Percentiles rank a stretch among this genome's conserved stretches.
phyloP scores from a whole-genome alignment of 2,888 invertebrate genomes.

The Campoplex capitator region DNA sequence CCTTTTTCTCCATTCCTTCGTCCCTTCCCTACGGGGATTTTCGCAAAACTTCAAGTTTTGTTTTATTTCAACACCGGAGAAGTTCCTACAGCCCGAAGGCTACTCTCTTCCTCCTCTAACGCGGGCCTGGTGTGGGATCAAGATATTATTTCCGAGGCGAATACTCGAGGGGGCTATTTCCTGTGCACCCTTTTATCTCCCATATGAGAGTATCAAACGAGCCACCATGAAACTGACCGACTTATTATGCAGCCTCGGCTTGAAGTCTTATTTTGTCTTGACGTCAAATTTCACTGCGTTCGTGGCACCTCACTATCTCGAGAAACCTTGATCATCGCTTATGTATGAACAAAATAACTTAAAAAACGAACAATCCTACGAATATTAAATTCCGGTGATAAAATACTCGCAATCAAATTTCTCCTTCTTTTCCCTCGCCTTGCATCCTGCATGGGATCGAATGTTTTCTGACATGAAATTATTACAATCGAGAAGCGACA shows the following conservation, averaged over 20 bases:
- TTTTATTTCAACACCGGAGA: constrained; percentile 61
- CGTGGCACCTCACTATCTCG: background rate
- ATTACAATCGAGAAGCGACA: too few species aligned
- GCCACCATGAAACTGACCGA: constrained; percentile 32
- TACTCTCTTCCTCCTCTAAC: constrained; percentile 7
- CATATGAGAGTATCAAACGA: constrained; percentile 16
- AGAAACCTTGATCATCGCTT: background rate
- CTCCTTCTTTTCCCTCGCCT: background rate
- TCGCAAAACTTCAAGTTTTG: constrained; percentile 44
- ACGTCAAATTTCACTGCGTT: background rate
- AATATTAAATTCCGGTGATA: background rate
- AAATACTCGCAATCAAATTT: background rate
- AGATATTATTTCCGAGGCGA: constrained; percentile 65
- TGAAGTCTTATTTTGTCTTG: constrained; percentile 21
- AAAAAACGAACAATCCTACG: background rate
- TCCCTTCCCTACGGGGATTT: constrained; percentile 25
- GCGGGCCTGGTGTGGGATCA: constrained; percentile 50
- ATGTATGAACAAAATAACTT: background rate
- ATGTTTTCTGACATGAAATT: background rate
- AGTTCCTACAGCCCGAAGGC: constrained; percentile 43
- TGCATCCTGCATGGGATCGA: too few species aligned
- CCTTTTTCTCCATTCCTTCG: background rate
- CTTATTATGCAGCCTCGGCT: constrained; percentile 39
- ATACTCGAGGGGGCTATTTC: constrained; percentile 44
- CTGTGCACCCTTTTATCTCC: constrained; percentile 21